These are phyloP conservation scores for Parotocinclus haroldoi DNA, from an alignment of 2,797 vertebrate genomes.

Conservation along the genomic window DNA sequence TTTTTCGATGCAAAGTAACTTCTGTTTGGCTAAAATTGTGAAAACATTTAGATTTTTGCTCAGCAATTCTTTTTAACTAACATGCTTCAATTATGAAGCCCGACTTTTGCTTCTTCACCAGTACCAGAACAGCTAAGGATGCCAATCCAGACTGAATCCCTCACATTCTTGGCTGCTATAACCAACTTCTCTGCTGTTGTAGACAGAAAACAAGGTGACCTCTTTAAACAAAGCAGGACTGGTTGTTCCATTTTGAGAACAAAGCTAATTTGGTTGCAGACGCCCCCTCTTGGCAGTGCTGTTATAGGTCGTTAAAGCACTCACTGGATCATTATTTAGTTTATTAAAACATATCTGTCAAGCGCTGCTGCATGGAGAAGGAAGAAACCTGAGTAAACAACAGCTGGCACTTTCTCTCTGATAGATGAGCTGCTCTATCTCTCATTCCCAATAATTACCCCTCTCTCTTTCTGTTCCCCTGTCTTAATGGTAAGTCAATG, in stretches of 20 bases:
- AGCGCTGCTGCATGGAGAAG: conserved; percentile 15
- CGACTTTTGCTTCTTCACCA: too few relatives aligned
- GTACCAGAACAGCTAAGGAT: too few relatives aligned
- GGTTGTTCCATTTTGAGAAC: background rate
- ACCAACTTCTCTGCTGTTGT: too few relatives aligned
- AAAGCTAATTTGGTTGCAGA: background rate
- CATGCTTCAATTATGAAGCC: too few relatives aligned
- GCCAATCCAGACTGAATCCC: too few relatives aligned
- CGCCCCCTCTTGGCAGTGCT: conserved; percentile 5
- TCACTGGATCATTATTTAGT: conserved; percentile 37
- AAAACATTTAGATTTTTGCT: too few relatives aligned
- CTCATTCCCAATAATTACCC: conserved; percentile 39
- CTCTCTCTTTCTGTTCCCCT: conserved; percentile 17
- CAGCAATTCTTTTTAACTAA: too few relatives aligned
- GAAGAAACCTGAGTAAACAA: conserved; percentile 15
- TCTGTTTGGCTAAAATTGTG: too few relatives aligned
- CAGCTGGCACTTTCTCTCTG: conserved; percentile 1
- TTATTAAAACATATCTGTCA: conserved; percentile 46
- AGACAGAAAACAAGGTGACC: background rate
- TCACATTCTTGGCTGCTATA: too few relatives aligned
- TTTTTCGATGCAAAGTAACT: too few relatives aligned
- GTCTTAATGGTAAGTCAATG: conserved; percentile 38
- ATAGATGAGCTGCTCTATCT: conserved; percentile 22
- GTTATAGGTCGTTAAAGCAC: conserved; percentile 13
- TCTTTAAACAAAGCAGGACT: conserved; percentile 1